A percentile compares a stretch with the other conserved stretches of the same genome.
These are phyloP conservation scores for Loriculus beryllinus DNA, from an alignment of 2,797 vertebrate genomes.

Conservation along the genomic window DNA sequence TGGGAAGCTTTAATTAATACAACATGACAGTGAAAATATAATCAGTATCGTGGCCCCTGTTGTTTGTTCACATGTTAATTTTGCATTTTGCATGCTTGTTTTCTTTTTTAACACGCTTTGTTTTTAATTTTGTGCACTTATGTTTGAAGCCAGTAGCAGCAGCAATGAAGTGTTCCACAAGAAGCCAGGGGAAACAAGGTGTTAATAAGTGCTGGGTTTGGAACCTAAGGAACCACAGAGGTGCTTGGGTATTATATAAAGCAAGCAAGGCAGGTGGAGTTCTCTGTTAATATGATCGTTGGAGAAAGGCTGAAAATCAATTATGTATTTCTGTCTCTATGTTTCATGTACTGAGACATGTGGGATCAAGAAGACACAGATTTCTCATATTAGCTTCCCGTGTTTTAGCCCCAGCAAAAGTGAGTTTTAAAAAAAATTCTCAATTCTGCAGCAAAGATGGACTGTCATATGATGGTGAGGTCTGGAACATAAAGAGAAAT, in stretches of 20 bases:
- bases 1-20: conserved; percentile 39
- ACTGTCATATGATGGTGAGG: neutral
- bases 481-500: neutral
- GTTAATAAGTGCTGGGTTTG: conserved; percentile 47
- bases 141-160: neutral
- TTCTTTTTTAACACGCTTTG: neutral
- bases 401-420: neutral
- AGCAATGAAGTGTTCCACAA: neutral
- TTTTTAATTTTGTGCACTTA: conserved; percentile 32
- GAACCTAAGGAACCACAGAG: neutral
- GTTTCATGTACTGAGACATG: neutral
- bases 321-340: neutral
- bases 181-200: neutral
- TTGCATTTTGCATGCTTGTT: neutral
- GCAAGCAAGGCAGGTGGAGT: neutral
- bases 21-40: conserved; percentile 55
- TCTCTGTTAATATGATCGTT: conserved; percentile 33
- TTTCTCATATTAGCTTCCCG: neutral
- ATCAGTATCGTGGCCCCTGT: conserved; percentile 19
- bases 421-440: neutral
- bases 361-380: neutral
- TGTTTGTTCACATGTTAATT: conserved; percentile 33
- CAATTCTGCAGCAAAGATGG: neutral
- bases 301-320: conserved; percentile 34
- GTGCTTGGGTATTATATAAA: neutral